Base-by-base conservation (phyloP, 2,888 invertebrate genomes). In the Xestia rhomboidea region DNA sequence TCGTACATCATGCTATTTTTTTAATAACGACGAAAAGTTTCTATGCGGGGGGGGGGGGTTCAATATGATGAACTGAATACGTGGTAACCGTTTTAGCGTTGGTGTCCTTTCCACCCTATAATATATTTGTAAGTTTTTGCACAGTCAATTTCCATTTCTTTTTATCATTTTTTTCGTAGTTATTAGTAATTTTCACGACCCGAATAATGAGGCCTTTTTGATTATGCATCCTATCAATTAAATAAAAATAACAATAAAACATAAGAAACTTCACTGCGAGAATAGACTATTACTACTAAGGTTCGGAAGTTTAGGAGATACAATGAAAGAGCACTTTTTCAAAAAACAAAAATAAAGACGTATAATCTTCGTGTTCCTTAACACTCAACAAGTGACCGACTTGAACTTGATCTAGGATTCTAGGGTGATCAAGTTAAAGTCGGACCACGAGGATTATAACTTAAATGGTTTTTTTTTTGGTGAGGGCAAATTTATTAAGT, bases 61-160 rank as follows among this genome's bases (percentile, higher is more conserved):
- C 34, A 34, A 6, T 34, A 34, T 34, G 34, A 5, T 34, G 41
- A 11, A 41, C 41, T 41, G 41, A 10, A 10, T 11, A 10, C 41
- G 10, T 10, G 41, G 41, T 10, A 11, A 7, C 41, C 41, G 41
- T 41, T 41, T 41, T 41, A 41, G 41, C 41, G 41, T 41, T 10
- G 41, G 41, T 41, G 7, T 41, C 41, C 41, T 41, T 41, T 41
- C 41, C 7, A 41, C 41, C 41, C 7, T 34, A 34, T 34, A 34
- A 2, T 10, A 1, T 41, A 44, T 54, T 72, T 77, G 38, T 15
- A 38, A 15, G 5, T 21, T 21, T 77, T 46, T 77, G 80, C 80
- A 63, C 49, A 21, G 15, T 30, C n/a, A 15, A 30, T 66, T 63
- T 76, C 27, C 2, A 49, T 18, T 71, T 41, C 1, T 34, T 21